These are phyloP conservation scores for Coelinius sp. DNA, from an alignment of 2,888 invertebrate genomes.

Conservation along the genomic window DNA sequence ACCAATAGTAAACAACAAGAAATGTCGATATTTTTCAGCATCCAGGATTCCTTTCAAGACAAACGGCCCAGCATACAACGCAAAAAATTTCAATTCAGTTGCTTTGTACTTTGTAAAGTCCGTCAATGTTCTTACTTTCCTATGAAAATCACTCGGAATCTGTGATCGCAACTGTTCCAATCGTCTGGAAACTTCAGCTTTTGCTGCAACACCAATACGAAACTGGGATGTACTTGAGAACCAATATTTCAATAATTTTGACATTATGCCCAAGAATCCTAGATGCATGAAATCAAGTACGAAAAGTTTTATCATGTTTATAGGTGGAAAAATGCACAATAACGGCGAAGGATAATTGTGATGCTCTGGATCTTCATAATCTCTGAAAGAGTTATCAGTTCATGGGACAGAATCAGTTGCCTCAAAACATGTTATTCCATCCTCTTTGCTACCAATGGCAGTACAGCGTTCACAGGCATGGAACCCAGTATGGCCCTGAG, in stretches of 20 bases:
- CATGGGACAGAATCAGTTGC: background rate
- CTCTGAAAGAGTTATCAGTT: background rate
- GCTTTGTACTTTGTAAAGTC: background rate
- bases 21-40: background rate
- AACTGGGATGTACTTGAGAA: background rate
- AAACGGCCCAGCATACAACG: constrained; percentile 49
- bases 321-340: constrained; percentile 23
- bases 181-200: background rate
- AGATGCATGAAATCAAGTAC: constrained; percentile 44
- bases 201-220: background rate
- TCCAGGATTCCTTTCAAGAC: constrained; percentile 33
- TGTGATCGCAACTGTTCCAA: background rate
- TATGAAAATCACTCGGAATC: background rate
- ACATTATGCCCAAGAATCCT: constrained; percentile 36
- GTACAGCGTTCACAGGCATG: too few species aligned
- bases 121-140: background rate
- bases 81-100: constrained; percentile 36
- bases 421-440: background rate
- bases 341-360: constrained; percentile 35
- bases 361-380: constrained; percentile 36
- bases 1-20: constrained; percentile 30
- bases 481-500: background rate
- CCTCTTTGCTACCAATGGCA: too few species aligned
- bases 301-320: constrained; percentile 32
- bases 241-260: constrained; percentile 14